A percentile compares a stretch with the other conserved stretches of the same genome.
These are phyloP conservation scores for Tokudaia muenninki DNA, from an alignment of 2,797 vertebrate species.

Conservation along the genomic window DNA sequence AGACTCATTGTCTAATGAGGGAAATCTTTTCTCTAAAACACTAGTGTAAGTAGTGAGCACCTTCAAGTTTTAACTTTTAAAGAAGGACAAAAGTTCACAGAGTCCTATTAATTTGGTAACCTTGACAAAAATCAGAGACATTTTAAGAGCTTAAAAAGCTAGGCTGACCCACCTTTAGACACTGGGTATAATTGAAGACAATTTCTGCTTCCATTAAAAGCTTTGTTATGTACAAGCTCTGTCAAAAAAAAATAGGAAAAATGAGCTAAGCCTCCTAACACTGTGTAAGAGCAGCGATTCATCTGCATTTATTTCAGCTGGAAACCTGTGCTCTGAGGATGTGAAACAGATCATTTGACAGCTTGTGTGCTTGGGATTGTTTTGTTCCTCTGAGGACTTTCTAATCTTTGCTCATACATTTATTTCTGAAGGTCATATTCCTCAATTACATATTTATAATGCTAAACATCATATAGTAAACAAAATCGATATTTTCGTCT, in stretches of 20 bases:
- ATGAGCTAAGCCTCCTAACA: conserved; percentile 64
- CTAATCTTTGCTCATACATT: conserved; percentile 54
- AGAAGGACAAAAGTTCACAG: conserved; percentile 72
- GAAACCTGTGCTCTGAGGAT: conserved; percentile 61
- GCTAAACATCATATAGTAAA: conserved; percentile 59
- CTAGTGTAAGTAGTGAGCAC: not conserved
- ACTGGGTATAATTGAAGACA: conserved; percentile 77
- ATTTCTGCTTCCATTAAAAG: conserved; percentile 83
- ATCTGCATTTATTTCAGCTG: conserved; percentile 82
- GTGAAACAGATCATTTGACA: conserved; percentile 80
- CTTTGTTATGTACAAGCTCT: conserved; percentile 76
- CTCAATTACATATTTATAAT: not conserved
- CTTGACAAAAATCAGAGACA: conserved; percentile 76
- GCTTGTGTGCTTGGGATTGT: conserved; percentile 74
- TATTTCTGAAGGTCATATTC: conserved; percentile 72
- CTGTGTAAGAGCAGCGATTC: conserved; percentile 74
- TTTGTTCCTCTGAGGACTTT: conserved; percentile 72
- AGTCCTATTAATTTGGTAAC: conserved; percentile 80
- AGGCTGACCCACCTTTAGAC: conserved; percentile 79
- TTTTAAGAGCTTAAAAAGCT: conserved; percentile 75
- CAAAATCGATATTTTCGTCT: conserved; percentile 45
- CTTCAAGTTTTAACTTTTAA: conserved; percentile 69
- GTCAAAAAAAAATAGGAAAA: conserved; percentile 72
- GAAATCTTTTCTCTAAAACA: conserved; percentile 11
- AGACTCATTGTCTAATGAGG: not conserved